Base-by-base conservation (phyloP, 2,113 vertebrate species). In the Hiodon tergisus region DNA sequence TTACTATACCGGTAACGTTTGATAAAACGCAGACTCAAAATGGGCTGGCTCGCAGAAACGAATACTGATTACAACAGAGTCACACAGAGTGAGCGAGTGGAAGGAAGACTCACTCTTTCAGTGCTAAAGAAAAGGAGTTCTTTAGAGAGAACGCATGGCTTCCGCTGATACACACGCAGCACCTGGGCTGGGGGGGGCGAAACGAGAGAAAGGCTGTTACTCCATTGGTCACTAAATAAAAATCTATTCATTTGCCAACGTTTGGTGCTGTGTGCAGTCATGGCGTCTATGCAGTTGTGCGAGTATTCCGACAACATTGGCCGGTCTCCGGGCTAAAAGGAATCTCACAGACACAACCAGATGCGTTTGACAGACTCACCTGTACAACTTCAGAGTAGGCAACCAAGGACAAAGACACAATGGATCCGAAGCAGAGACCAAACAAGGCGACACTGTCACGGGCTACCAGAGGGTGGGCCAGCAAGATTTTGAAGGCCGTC, bases 141-240 rank as follows among this genome's bases (percentile, higher is more conserved):
- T 59, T 46, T 0, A 3, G 0, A 1, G 68, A 9, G 5, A 0
- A 2, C 1, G 55, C 1, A 17, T 88, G 83, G 72, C 46, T 80
- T 47, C 84, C 81, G 2, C 83, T 89, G 78, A 92, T 65, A 57
- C 86, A 88, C n/a, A 91, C 74, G 53, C 87, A 84, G 60, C 88
- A 91, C 11, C 10, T 65, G 52, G 90, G 90, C 90, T 92, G 77
- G 3, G 17, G 31, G 4, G 65, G 16, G 11, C 4, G 63, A 0
- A 50, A 82, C 81, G 0, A 78, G 7, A 79, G 60, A n/a, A 31
- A 77, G 3, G 60, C 2, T 31, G 31, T 31, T 31, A 31, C 31
- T 31, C 31, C 31, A 31, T 31, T 31, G 31, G 31, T 31, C 31
- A 31, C 31, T 31, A 31, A 31, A 31, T 31, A 31, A 31, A 31